Percentiles rank a stretch among this genome's conserved stretches.
Evolutionary conservation across 2,888 invertebrate species (phyloP).

Genomic region (Stenichneumon culpator): DNA sequence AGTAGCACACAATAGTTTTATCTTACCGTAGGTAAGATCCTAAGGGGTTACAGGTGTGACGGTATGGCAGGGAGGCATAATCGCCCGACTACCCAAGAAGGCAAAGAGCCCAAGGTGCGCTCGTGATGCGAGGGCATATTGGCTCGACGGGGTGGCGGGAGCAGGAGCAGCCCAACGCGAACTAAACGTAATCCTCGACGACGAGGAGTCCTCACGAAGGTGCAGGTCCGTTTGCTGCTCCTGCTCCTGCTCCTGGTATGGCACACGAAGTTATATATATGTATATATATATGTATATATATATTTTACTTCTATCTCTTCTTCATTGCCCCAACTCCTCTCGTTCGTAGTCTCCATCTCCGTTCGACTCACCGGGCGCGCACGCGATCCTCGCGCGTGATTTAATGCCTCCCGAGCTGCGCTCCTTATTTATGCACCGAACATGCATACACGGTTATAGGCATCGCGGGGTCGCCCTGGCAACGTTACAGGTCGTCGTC

Average conservation of each 20-base stretch:
- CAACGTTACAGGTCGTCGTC: constrained; percentile 77
- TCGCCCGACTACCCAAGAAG: constrained; percentile 82
- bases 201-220: constrained; percentile 61
- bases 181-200: constrained; percentile 66
- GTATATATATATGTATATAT: no score
- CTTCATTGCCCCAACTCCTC: constrained; percentile 35
- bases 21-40: neutral
- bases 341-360: constrained; percentile 21
- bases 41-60: constrained; percentile 16
- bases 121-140: constrained; percentile 83
- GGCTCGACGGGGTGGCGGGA: constrained; percentile 81
- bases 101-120: constrained; percentile 73
- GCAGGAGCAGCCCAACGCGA: constrained; percentile 70
- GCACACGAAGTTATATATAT: constrained; percentile 31
- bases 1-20: neutral
- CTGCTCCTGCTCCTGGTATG: constrained; percentile 53
- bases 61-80: constrained; percentile 70
- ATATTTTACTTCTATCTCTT: constrained; percentile 19
- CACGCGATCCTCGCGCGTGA: constrained; percentile 82
- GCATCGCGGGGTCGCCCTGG: constrained; percentile 75
- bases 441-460: constrained; percentile 81
- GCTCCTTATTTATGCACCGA: constrained; percentile 84
- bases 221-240: constrained; percentile 50
- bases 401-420: constrained; percentile 83
- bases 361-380: constrained; percentile 65